Conservation (phyloP, 2,888 invertebrate genomes). For the Pyrochroa serraticornis region DNA sequence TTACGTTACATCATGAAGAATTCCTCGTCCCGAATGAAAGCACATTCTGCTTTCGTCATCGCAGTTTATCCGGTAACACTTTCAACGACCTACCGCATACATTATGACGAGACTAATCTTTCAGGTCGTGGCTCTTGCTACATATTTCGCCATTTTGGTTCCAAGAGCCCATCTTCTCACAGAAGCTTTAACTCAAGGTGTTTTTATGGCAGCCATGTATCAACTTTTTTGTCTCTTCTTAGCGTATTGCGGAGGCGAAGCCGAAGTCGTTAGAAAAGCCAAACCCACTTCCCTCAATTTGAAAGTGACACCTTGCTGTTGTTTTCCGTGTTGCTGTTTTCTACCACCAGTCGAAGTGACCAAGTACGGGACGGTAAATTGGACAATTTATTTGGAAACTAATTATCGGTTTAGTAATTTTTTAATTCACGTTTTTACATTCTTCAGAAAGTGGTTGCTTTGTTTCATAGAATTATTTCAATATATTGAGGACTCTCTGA, state of each 20-base stretch:
- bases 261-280: constrained; percentile 64
- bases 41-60: constrained; percentile 64
- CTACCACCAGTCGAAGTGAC: constrained; percentile 64
- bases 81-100: constrained; percentile 38
- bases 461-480: too few relatives aligned
- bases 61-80: constrained; percentile 68
- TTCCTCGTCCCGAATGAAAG: constrained; percentile 61
- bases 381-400: too few relatives aligned
- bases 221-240: constrained; percentile 72
- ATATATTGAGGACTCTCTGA: too few relatives aligned
- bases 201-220: constrained; percentile 72
- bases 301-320: constrained; percentile 73
- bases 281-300: constrained; percentile 66
- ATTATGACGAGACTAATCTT: constrained; percentile 31
- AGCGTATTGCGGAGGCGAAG: constrained; percentile 68
- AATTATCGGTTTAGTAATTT: too few relatives aligned
- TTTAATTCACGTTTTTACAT: constrained; percentile 6
- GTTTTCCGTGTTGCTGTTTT: constrained; percentile 71
- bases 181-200: constrained; percentile 72
- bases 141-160: constrained; percentile 64
- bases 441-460: too few relatives aligned
- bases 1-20: constrained; percentile 62
- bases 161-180: constrained; percentile 70
- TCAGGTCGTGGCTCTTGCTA: constrained; percentile 66
- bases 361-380: too few relatives aligned